Conservation (phyloP, 2,113 vertebrate genomes). For the Elaphurus davidianus region DNA sequence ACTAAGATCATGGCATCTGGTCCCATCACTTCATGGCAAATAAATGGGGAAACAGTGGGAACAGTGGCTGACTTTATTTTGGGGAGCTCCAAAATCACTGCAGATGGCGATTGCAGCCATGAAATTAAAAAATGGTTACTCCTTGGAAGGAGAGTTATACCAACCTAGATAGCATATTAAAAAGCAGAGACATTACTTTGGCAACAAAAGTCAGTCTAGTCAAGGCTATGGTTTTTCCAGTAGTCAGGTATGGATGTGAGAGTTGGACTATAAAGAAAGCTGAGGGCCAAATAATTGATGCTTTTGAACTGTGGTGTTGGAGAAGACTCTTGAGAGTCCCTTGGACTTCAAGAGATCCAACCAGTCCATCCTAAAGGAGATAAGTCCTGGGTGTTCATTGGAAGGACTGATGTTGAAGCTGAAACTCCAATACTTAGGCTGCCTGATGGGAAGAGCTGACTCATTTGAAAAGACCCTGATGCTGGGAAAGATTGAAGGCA, state of each 20-base stretch:
- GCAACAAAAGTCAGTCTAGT: neutral
- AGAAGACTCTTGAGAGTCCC: neutral
- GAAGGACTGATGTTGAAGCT: neutral
- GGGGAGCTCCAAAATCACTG: too few relatives aligned
- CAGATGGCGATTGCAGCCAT: too few relatives aligned
- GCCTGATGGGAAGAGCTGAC: neutral
- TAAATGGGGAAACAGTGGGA: too few relatives aligned
- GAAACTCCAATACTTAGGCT: neutral
- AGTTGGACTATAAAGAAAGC: too few relatives aligned
- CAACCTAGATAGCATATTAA: too few relatives aligned
- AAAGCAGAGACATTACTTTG: neutral
- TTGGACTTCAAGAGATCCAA: neutral
- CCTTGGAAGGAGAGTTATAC: too few relatives aligned
- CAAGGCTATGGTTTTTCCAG: neutral
- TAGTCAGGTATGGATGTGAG: too few relatives aligned
- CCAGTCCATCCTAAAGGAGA: neutral
- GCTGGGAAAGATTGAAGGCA: neutral
- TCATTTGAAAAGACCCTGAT: neutral
- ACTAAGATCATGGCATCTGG: too few relatives aligned
- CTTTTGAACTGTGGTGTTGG: neutral
- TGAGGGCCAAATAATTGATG: rapidly evolving
- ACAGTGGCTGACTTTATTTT: too few relatives aligned
- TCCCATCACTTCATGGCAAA: too few relatives aligned
- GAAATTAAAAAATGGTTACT: too few relatives aligned
- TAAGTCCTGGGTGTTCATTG: neutral